These are phyloP conservation scores for Halichondria panicea DNA, from an alignment of 37 sponge, comb jelly and placozoan genomes.

Conservation along the genomic window DNA sequence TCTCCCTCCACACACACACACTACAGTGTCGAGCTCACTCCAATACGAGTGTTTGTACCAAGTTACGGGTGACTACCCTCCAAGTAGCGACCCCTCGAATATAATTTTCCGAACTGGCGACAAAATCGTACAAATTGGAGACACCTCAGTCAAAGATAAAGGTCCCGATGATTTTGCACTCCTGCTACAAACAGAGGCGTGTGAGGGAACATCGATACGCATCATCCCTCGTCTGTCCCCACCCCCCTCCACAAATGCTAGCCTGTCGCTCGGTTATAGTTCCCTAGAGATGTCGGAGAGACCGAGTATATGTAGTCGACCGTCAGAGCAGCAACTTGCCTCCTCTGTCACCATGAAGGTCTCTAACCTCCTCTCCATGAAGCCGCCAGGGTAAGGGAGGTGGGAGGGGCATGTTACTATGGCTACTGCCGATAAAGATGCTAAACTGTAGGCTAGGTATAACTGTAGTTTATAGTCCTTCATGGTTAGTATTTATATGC, in stretches of 20 bases:
- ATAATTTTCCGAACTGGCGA: slow-evolving; percentile 50
- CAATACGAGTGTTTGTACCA: slow-evolving; percentile 53
- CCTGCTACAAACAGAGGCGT: slow-evolving; percentile 33
- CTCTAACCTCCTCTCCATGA: slow-evolving; percentile 48
- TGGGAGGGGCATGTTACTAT: neutral
- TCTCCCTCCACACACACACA: neutral
- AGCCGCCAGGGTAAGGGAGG: slow-evolving; percentile 18
- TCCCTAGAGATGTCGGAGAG: slow-evolving; percentile 6
- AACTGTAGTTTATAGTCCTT: neutral
- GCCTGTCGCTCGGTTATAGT: slow-evolving; percentile 8
- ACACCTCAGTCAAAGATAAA: slow-evolving; percentile 18
- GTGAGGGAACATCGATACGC: slow-evolving; percentile 18
- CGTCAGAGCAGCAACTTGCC: neutral
- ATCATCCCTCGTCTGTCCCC: slow-evolving; percentile 25
- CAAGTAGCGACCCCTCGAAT: slow-evolving; percentile 4
- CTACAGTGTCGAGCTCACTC: slow-evolving; percentile 57
- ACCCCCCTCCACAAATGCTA: slow-evolving; percentile 9
- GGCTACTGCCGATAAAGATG: neutral
- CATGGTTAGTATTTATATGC: neutral
- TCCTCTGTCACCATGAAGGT: slow-evolving; percentile 36
- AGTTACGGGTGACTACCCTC: slow-evolving; percentile 66
- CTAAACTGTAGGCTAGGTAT: neutral
- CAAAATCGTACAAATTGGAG: slow-evolving; percentile 51
- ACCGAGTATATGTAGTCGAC: neutral
- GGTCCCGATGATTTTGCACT: slow-evolving; percentile 36